Base-by-base conservation (phyloP, 2,113 vertebrate species). In the Ameiurus melas region DNA sequence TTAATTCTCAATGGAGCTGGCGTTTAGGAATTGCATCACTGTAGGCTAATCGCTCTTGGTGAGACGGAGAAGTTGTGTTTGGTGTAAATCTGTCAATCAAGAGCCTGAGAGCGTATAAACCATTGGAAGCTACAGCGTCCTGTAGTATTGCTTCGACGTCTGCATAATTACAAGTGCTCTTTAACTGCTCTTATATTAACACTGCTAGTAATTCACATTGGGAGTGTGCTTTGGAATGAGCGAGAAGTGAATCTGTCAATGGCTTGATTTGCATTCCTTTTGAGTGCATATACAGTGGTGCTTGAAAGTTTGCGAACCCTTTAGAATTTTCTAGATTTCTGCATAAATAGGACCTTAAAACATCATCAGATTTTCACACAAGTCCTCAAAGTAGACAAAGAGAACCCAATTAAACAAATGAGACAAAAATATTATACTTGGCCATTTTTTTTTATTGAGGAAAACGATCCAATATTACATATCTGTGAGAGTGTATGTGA, bases 21-120 rank as follows among this genome's bases (percentile, higher is more conserved):
- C 20, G 79, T 90, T 86, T 88, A 70, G 83, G 87, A 85, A 75
- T 90, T 90, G 85, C 89, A 86, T 87, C 81, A 87, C 62, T 77
- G 89, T 58, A 85, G 70, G 86, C 86, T 90, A 90, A 91, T 89
- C 86, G 87, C 83, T 88, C 80, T 83, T 62, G 58, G 68, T 20
- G 36, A 91, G 90, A 92, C 84, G 78, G 64, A 64, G 81, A 87
- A 89, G 68, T 89, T 90, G 86, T 92, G 88, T 89, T 55, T 87
- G 86, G 86, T 77, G 90, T 91, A 91, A 89, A 89, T 86, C 88
- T 90, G 90, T 91, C 91, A 90, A 87, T 89, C 87, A 91, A 87
- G 83, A 81, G 86, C 58, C 85, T 62, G 5, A 7, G 33, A 62
- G 58, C 2, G 2, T 83, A 83, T 62, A 83, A 83, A 83, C 57